A percentile compares a stretch with the other conserved stretches of the same genome.
These are phyloP conservation scores for Anticlea derivata DNA, from an alignment of 2,888 invertebrate genomes.

Conservation along the genomic window DNA sequence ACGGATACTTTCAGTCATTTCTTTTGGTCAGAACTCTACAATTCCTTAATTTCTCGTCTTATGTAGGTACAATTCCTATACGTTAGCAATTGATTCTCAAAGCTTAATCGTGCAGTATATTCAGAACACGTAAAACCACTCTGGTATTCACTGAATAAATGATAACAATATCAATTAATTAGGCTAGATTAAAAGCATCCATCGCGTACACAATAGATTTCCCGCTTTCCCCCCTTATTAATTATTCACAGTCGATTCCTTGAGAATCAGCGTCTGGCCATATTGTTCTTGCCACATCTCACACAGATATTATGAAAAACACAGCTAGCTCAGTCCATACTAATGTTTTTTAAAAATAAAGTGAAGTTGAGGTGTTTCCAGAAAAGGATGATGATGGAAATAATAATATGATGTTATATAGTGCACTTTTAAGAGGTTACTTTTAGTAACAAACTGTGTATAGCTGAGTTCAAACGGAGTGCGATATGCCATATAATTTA, in stretches of 20 bases:
- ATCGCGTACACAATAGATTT: constrained; percentile 33
- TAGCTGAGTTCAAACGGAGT: too few species aligned
- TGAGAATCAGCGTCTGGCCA: constrained; percentile 50
- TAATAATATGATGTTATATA: too few species aligned
- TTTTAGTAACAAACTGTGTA: too few species aligned
- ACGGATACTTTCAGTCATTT: too few species aligned
- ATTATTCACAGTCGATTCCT: constrained; percentile 69
- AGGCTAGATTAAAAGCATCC: constrained; percentile 31
- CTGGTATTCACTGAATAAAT: constrained; percentile 32
- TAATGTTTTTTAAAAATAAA: not conserved
- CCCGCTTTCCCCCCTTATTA: constrained; percentile 47
- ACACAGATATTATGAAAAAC: constrained; percentile 29
- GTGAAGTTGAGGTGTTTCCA: too few species aligned
- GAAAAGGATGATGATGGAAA: too few species aligned
- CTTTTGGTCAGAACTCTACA: too few species aligned
- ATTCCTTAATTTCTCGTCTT: not conserved
- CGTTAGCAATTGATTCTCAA: not conserved
- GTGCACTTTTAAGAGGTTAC: too few species aligned
- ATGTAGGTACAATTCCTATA: not conserved
- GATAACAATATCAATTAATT: constrained; percentile 38
- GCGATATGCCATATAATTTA: too few species aligned
- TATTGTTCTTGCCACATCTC: constrained; percentile 37
- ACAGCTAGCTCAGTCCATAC: constrained; percentile 1
- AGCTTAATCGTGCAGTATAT: constrained; percentile 17
- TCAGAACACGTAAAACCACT: constrained; percentile 30